Conservation (phyloP, 2,888 invertebrate genomes). For the Eupithecia pulchellata region DNA sequence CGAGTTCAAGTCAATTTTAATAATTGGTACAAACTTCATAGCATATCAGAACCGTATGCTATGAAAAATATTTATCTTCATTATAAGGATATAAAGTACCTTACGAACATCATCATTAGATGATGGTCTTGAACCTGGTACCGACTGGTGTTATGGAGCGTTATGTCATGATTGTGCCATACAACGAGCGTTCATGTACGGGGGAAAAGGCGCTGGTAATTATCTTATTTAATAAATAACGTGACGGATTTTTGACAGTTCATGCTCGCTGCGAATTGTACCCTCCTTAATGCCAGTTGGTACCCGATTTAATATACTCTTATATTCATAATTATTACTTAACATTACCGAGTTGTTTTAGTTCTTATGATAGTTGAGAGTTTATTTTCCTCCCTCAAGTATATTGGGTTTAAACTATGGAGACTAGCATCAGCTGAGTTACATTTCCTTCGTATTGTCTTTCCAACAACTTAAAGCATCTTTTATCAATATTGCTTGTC, state of each 20-base stretch:
- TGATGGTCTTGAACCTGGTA: background rate
- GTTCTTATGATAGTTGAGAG: background rate
- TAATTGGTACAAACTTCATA: too few relatives aligned
- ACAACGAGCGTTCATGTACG: too few relatives aligned
- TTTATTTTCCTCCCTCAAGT: background rate
- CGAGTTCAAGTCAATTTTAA: too few relatives aligned
- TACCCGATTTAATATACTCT: too few relatives aligned
- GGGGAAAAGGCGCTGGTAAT: too few relatives aligned
- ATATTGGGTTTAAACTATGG: background rate
- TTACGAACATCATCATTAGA: background rate
- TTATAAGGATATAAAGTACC: background rate
- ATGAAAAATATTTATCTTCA: background rate
- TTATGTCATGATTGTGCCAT: too few relatives aligned
- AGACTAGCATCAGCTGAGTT: constrained; percentile 5
- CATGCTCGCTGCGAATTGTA: too few relatives aligned
- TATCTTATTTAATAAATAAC: too few relatives aligned
- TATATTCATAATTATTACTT: background rate
- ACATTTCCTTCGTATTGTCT: background rate
- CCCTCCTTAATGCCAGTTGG: too few relatives aligned
- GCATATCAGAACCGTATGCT: too few relatives aligned
- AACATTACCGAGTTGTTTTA: background rate
- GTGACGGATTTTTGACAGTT: too few relatives aligned
- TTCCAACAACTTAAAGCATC: background rate
- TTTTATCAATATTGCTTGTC: background rate
- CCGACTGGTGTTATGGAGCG: too few relatives aligned